Evolutionary conservation across 2,888 invertebrate species (phyloP).

Genomic region (Thecophora atra): DNA sequence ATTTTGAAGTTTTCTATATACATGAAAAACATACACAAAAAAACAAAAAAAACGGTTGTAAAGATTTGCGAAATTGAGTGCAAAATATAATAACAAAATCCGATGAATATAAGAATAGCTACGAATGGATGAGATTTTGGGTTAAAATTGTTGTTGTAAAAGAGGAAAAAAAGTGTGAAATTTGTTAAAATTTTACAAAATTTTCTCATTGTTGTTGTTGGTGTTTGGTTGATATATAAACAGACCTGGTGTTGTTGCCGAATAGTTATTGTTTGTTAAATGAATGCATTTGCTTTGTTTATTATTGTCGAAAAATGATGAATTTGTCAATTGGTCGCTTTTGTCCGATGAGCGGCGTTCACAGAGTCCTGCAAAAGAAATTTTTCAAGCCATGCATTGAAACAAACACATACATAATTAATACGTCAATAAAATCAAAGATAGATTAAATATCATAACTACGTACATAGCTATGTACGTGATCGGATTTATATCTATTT

Average conservation of each 20-base stretch:
- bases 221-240: constrained; percentile 55
- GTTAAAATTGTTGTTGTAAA: constrained; percentile 18
- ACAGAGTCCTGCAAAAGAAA: constrained; percentile 66
- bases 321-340: constrained; percentile 66
- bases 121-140: no score
- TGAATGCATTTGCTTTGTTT: constrained; percentile 65
- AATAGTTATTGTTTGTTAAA: constrained; percentile 65
- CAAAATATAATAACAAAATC: constrained; percentile 9
- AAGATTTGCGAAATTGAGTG: not conserved
- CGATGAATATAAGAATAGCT: not conserved
- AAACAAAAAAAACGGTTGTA: constrained; percentile 7
- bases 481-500: no score
- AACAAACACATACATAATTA: constrained; percentile 44
- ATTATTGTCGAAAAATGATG: constrained; percentile 64
- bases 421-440: constrained; percentile 32
- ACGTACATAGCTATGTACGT: no score
- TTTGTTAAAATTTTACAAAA: constrained; percentile 28
- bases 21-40: constrained; percentile 32
- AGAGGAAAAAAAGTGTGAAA: constrained; percentile 1
- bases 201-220: constrained; percentile 38
- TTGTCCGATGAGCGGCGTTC: constrained; percentile 67
- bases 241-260: constrained; percentile 67
- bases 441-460: not conserved
- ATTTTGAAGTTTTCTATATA: constrained; percentile 34
- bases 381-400: constrained; percentile 66